Percentiles rank a stretch among this genome's conserved stretches.
These are phyloP conservation scores for Gerosis bhagava DNA, from an alignment of 2,888 invertebrate genomes.

Conservation along the genomic window DNA sequence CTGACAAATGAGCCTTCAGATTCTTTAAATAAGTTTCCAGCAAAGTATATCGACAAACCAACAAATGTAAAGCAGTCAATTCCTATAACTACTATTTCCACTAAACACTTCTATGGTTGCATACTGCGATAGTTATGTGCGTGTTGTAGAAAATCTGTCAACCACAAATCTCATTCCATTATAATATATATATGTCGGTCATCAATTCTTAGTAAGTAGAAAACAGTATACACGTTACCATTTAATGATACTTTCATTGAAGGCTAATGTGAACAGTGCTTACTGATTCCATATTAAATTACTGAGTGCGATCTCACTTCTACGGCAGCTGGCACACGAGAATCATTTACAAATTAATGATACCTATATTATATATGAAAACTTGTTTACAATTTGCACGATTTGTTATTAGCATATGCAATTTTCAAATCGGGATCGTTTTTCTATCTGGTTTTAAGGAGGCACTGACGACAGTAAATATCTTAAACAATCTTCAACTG, in stretches of 20 bases:
- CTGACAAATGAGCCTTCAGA: too few relatives aligned
- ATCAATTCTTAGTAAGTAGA: slow-evolving; percentile 6
- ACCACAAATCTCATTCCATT: too few relatives aligned
- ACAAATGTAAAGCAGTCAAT: too few relatives aligned
- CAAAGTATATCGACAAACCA: too few relatives aligned
- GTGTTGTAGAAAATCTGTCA: background rate
- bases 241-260: slow-evolving; percentile 20
- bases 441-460: too few relatives aligned
- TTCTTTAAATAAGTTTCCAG: too few relatives aligned
- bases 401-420: too few relatives aligned
- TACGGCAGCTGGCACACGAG: background rate
- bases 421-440: too few relatives aligned
- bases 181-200: slow-evolving; percentile 9
- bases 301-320: slow-evolving; percentile 14
- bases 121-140: background rate
- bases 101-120: too few relatives aligned
- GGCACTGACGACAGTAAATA: too few relatives aligned
- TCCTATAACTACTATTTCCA: too few relatives aligned
- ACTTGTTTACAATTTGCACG: slow-evolving; percentile 3
- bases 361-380: slow-evolving; percentile 11
- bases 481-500: too few relatives aligned
- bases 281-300: slow-evolving; percentile 14
- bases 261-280: slow-evolving; percentile 2
- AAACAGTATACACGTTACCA: slow-evolving; percentile 11
- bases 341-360: slow-evolving; percentile 23